Evolutionary conservation across 2,888 invertebrate species (phyloP), one percentile per base, ranked within the genome.

Genomic region (Heteromyza rotundicornis): DNA sequence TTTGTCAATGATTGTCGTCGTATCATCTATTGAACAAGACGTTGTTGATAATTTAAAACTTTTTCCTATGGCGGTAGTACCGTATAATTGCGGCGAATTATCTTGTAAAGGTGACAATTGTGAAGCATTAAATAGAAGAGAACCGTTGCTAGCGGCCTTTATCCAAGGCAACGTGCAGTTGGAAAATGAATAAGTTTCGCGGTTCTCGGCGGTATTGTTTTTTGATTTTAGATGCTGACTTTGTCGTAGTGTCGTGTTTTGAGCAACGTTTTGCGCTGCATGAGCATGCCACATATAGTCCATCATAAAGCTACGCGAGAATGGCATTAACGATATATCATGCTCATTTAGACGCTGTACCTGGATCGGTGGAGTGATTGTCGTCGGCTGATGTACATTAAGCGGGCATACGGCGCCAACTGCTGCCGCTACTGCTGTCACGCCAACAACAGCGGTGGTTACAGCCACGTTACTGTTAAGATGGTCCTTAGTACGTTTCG

Each of bases 211-310:
- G n/a, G 32, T n/a, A 1, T 14, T 24, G 49, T 68, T 70, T 23
- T 74, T 77, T 2, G 64, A 53, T 53, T 69, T 67, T 22, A 66
- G 57, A 14, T 60, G 63, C 24, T 65, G 63, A 8, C 63, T 65
- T 50, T 70, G 69, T n/a, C n/a, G n/a, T n/a, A n/a, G n/a, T n/a
- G n/a, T n/a, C n/a, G n/a, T n/a, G n/a, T 36, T 69, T 67, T 16
- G 16, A 22, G 68, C 44, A 52, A 66, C 64, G 14, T 64, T 77
- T 70, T 62, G 85, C 20, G 68, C 67, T 40, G 52, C 69, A 53
- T 89, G 88, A 1, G 89, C 88, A 73, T 89, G 89, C 89, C 92
- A 93, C 73, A 93, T 91, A 72, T 92, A 92, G 82, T 93, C 93
- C 79, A 93, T 92, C 8, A 92, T 89, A 62, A 89, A 85, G 64